Evolutionary conservation across 2,113 vertebrate genomes (phyloP).

Genomic region (Tamias sibiricus): DNA sequence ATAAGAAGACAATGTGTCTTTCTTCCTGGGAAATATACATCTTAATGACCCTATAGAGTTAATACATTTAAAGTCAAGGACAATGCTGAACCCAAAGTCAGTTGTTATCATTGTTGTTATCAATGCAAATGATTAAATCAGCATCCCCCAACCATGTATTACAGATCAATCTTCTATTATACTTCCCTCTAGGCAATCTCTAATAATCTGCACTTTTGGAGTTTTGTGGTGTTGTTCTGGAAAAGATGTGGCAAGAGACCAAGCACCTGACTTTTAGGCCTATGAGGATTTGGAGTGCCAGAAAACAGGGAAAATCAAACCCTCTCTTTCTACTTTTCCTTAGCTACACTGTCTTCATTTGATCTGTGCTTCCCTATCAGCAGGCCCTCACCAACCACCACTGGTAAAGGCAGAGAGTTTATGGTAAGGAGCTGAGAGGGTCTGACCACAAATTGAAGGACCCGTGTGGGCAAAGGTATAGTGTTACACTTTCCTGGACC

Average conservation of each 20-base stretch:
- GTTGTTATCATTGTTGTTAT: background rate
- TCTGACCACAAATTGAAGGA: background rate
- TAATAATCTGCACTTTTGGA: background rate
- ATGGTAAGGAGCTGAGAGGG: background rate
- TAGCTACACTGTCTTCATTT: background rate
- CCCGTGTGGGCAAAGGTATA: background rate
- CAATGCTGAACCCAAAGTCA: background rate
- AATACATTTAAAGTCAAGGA: background rate
- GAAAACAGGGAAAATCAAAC: background rate
- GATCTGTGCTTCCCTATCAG: background rate
- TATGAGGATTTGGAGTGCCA: background rate
- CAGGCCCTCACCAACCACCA: background rate
- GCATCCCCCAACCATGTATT: fast-evolving
- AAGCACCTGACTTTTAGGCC: background rate
- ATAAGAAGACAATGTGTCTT: background rate
- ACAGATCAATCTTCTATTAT: background rate
- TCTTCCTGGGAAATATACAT: background rate
- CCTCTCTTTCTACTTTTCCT: background rate
- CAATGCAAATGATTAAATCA: background rate
- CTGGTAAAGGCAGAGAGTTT: background rate
- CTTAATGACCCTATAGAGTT: background rate
- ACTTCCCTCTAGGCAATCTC: background rate
- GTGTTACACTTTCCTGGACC: background rate
- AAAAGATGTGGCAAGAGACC: background rate
- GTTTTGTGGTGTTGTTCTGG: background rate